These are phyloP conservation scores for Trachemys scripta DNA, from an alignment of 2,113 vertebrate species.

Conservation along the genomic window DNA sequence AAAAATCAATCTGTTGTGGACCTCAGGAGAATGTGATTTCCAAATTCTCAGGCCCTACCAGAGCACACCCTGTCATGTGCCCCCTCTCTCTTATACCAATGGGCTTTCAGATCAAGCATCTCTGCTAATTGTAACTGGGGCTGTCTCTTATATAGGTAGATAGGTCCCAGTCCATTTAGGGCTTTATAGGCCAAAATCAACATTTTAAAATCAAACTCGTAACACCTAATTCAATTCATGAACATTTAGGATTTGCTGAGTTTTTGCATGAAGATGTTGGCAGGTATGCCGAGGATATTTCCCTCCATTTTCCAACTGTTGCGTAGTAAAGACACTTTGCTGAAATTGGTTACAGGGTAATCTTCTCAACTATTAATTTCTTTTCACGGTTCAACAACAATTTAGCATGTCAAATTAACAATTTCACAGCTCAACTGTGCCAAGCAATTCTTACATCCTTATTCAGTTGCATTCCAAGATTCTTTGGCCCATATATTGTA, in stretches of 20 bases:
- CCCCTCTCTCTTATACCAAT: too few species aligned
- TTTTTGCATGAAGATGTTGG: background rate
- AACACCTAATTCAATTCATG: background rate
- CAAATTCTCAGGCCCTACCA: background rate
- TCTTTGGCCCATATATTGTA: background rate
- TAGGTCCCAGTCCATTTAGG: background rate
- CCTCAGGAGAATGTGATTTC: background rate
- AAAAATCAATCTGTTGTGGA: background rate
- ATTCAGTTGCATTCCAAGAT: background rate
- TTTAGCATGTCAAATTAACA: background rate
- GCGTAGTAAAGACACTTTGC: background rate
- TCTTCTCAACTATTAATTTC: too few species aligned
- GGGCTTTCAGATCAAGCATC: background rate
- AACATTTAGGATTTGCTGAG: background rate
- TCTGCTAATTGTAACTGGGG: background rate
- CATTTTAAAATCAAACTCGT: background rate
- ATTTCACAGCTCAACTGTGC: background rate
- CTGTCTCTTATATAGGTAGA: background rate
- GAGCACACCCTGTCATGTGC: background rate
- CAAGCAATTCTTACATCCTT: background rate
- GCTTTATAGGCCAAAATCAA: too few species aligned
- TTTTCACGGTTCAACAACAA: background rate
- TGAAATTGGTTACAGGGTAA: background rate
- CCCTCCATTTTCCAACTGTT: background rate
- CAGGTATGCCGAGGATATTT: background rate